Conservation (phyloP, 2,113 vertebrate species). For the Phasianus colchicus region DNA sequence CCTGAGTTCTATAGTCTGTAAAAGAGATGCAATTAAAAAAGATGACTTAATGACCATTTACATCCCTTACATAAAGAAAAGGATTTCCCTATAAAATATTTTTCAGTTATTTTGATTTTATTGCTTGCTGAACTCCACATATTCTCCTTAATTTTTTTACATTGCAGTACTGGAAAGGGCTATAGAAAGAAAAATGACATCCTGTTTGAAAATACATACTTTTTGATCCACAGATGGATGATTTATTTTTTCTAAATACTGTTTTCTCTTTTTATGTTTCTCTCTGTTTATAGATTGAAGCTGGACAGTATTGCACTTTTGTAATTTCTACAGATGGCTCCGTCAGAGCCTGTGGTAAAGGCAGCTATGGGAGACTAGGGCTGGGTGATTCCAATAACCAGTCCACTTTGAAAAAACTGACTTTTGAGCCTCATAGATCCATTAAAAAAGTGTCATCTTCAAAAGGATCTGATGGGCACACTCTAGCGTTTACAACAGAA, state of each 20-base stretch:
- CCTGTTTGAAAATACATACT: not conserved
- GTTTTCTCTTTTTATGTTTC: constrained; percentile 2
- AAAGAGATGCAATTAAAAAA: not conserved
- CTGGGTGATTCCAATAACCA: constrained; percentile 90
- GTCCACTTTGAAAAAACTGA: constrained; percentile 88
- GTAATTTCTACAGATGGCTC: constrained; percentile 88
- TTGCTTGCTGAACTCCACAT: not conserved
- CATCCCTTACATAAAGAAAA: not conserved
- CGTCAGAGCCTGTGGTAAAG: constrained; percentile 88
- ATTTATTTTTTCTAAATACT: not conserved
- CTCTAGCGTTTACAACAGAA: constrained; percentile 87
- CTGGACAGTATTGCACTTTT: constrained; percentile 89
- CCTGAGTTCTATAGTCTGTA: not conserved
- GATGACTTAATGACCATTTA: not conserved
- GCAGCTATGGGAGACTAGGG: constrained; percentile 87
- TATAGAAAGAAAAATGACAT: not conserved
- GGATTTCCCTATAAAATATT: not conserved
- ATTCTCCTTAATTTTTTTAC: not conserved
- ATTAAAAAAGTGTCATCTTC: constrained; percentile 89
- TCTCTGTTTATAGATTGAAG: constrained; percentile 85
- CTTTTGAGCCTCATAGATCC: constrained; percentile 87
- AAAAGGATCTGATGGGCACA: constrained; percentile 90
- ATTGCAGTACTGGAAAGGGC: not conserved
- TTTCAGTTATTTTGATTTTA: not conserved
- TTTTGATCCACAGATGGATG: not conserved